These are phyloP conservation scores for Hydrocynus forskahlii DNA, from an alignment of 2,797 vertebrate species.

Conservation along the genomic window DNA sequence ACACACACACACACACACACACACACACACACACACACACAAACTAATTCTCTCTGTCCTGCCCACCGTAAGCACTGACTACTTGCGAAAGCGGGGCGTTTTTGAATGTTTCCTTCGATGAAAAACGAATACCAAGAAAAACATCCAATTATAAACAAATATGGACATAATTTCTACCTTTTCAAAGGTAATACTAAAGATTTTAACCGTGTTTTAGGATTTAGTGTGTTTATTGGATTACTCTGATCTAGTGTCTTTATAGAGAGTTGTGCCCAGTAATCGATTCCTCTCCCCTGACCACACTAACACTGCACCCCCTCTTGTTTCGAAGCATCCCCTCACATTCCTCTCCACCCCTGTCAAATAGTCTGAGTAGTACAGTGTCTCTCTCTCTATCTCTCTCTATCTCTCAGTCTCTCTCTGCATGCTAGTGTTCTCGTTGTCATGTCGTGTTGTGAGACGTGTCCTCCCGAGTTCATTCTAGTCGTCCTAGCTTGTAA, in stretches of 20 bases:
- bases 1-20: slow-evolving; percentile 55
- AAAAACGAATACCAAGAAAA: background rate
- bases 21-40: slow-evolving; percentile 57
- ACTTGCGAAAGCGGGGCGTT: background rate
- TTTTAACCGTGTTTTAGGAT: background rate
- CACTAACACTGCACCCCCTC: slow-evolving; percentile 46
- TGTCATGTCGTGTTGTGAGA: slow-evolving; percentile 55
- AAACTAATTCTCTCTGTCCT: slow-evolving; percentile 36
- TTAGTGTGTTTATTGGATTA: background rate
- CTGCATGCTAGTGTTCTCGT: slow-evolving; percentile 69
- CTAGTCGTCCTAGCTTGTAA: slow-evolving; percentile 77
- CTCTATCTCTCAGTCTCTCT: slow-evolving; percentile 66
- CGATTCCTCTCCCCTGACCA: slow-evolving; percentile 37
- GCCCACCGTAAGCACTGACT: slow-evolving; percentile 27
- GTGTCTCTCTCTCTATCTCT: slow-evolving; percentile 61
- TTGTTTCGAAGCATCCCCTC: slow-evolving; percentile 41
- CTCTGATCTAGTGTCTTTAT: slow-evolving; percentile 5
- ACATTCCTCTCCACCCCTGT: slow-evolving; percentile 64
- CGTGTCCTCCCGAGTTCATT: slow-evolving; percentile 80
- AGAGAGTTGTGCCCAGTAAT: slow-evolving; percentile 48
- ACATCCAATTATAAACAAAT: slow-evolving; percentile 10
- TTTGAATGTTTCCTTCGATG: background rate
- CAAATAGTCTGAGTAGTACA: slow-evolving; percentile 61
- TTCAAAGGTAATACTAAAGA: slow-evolving; percentile 1
- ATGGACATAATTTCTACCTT: background rate